These are phyloP conservation scores for Drosophila funebris DNA, from an alignment of 1,140 invertebrate species.

Conservation along the genomic window DNA sequence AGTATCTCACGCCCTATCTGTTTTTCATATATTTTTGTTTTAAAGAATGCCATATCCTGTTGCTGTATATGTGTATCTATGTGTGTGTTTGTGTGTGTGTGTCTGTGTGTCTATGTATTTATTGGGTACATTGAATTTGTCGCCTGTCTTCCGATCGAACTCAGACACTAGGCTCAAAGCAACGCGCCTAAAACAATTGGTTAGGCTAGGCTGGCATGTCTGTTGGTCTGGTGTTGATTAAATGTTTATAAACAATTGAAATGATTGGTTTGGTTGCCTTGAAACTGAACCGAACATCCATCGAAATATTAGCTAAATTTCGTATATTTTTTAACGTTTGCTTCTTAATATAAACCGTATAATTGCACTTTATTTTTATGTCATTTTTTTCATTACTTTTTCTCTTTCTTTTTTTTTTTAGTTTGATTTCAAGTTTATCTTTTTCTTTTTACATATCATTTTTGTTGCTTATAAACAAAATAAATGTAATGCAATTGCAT, in stretches of 20 bases:
- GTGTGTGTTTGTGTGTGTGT: neutral
- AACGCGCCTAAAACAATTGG: slow-evolving; percentile 3
- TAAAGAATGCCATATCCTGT: slow-evolving; percentile 18
- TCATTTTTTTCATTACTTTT: slow-evolving; percentile 60
- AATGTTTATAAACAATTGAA: slow-evolving; percentile 32
- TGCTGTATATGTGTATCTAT: slow-evolving; percentile 17
- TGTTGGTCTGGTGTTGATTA: slow-evolving; percentile 21
- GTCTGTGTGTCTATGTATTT: too few relatives aligned
- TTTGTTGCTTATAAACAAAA: slow-evolving; percentile 56
- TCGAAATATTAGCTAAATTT: slow-evolving; percentile 63
- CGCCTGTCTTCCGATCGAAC: neutral
- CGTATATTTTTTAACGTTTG: slow-evolving; percentile 58
- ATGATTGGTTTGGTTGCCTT: slow-evolving; percentile 29
- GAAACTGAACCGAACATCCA: slow-evolving; percentile 61
- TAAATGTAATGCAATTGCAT: slow-evolving; percentile 47
- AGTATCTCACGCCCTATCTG: slow-evolving; percentile 36
- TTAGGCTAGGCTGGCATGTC: slow-evolving; percentile 12
- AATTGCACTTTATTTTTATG: slow-evolving; percentile 77
- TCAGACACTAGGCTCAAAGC: slow-evolving; percentile 16
- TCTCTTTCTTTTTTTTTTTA: slow-evolving; percentile 18
- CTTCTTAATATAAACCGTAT: slow-evolving; percentile 76
- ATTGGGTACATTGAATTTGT: too few relatives aligned
- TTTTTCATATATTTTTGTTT: slow-evolving; percentile 12
- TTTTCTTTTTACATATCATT: slow-evolving; percentile 55
- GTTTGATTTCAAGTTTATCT: slow-evolving; percentile 51